Base-by-base conservation (phyloP, 2,888 invertebrate genomes). In the Julus scandinavius region DNA sequence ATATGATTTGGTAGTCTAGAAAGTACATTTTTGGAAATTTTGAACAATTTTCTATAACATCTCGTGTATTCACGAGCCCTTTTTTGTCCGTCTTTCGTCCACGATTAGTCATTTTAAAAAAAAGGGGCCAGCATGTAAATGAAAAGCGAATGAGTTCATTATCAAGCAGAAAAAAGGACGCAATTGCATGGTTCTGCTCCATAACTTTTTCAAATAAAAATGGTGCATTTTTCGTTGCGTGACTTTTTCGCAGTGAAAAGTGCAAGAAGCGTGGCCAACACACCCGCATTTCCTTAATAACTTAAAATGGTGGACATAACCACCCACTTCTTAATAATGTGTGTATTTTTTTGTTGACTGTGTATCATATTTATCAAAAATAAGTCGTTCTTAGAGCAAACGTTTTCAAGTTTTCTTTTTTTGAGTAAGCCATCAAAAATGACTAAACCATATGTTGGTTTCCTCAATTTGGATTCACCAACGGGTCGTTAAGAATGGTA, bases 71-170 rank as follows among this genome's bases (percentile, higher is more conserved):
- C 80, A 38, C 2, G 29, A 63, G 80, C 9, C 3, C 1, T 29
- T 54, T 80, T 80, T 80, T 80, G 29, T 13, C 38, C 29, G 29
- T 9, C 72, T 20, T 29, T 72, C 72, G 7, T 20, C 58, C 58
- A 7, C n/a, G 63, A 72, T 80, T 80, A 29, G 80, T 38, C 38
- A 80, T 38, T 38, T 72, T 29, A 2, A n/a, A 80, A 80, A 80
- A 80, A 80, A 15, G 54, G 20, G 80, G 13, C 13, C 80, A 80
- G 29, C 38, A 29, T 29, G 72, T 80, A 80, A 80, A 38, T 80
- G 80, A 80, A 80, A 80, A 38, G 80, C 38, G 38, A 80, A 80
- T 80, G 80, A 80, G 80, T 80, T 80, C 80, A 80, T 80, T 80
- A 80, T 13, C 80, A 80, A 38, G 38, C 11, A 5, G 80, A 9